These are phyloP conservation scores for Drosophila infuscata DNA, from an alignment of 2,888 invertebrate species.

Conservation along the genomic window DNA sequence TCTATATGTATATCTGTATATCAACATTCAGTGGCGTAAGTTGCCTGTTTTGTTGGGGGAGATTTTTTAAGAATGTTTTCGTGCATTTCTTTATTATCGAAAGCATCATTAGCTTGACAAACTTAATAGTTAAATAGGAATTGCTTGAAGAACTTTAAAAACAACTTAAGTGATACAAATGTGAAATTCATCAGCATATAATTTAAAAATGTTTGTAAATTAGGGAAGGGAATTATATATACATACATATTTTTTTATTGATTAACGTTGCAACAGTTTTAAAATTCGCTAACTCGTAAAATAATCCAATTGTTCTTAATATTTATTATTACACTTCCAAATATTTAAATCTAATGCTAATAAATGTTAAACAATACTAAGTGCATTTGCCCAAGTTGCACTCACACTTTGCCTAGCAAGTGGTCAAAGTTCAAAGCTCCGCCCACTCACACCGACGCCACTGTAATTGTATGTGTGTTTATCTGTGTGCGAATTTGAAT, in stretches of 20 bases:
- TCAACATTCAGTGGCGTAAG: constrained; percentile 15
- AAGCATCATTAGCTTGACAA: not conserved
- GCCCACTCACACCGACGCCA: not conserved
- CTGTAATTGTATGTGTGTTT: constrained; percentile 14
- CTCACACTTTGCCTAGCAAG: not conserved
- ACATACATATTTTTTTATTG: not conserved
- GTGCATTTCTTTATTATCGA: not conserved
- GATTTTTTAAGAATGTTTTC: not conserved
- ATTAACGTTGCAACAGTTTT: not conserved
- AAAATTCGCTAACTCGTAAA: not conserved
- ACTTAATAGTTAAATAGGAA: not conserved
- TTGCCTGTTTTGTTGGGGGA: not conserved
- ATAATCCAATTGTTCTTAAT: not conserved
- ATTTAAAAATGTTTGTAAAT: not conserved
- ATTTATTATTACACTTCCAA: not conserved
- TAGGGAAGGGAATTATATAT: not conserved
- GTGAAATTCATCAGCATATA: not conserved
- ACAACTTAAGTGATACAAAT: not conserved
- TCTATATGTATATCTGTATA: constrained; percentile 5
- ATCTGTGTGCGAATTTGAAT: constrained; percentile 38
- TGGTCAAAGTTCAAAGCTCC: not conserved
- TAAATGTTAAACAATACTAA: not conserved
- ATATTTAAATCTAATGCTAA: not conserved
- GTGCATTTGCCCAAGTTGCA: not conserved
- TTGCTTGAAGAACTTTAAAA: not conserved